These are phyloP conservation scores for Isotomurus palustris DNA, from an alignment of 2,888 invertebrate species.

Conservation along the genomic window DNA sequence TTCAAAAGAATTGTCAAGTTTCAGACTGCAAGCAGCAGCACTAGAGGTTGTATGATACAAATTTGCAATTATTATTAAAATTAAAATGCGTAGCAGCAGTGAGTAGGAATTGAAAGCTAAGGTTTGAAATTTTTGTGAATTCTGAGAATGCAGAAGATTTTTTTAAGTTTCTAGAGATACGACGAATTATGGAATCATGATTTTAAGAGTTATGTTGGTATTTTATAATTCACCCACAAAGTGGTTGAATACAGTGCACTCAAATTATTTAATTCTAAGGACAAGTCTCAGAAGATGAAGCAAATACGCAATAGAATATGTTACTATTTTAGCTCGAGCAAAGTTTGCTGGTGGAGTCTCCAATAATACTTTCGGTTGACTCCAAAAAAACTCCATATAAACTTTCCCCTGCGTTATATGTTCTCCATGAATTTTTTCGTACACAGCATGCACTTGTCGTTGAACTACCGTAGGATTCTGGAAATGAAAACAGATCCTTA, in stretches of 20 bases:
- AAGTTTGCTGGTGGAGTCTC: conserved; percentile 32
- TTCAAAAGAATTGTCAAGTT: no score
- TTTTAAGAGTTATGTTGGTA: not conserved
- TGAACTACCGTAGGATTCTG: conserved; percentile 11
- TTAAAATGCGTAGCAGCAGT: no score
- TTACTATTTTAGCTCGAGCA: conserved; percentile 30
- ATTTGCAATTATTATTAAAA: no score
- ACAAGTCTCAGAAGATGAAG: not conserved
- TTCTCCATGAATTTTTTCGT: conserved; percentile 42
- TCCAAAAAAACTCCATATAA: conserved; percentile 39
- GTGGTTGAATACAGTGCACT: not conserved
- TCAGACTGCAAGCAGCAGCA: no score
- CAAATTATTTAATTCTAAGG: conserved; percentile 2
- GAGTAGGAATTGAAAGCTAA: not conserved
- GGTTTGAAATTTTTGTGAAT: not conserved
- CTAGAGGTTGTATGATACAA: no score
- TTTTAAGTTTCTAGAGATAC: not conserved
- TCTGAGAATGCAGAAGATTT: not conserved
- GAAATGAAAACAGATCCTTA: not conserved
- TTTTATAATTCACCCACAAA: not conserved
- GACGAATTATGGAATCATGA: not conserved
- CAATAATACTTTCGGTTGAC: conserved; percentile 32
- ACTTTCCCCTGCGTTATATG: conserved; percentile 37
- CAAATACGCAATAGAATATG: not conserved
- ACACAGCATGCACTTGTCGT: conserved; percentile 40